Conservation (phyloP, 2,113 vertebrate species). For the Canis aureus region DNA sequence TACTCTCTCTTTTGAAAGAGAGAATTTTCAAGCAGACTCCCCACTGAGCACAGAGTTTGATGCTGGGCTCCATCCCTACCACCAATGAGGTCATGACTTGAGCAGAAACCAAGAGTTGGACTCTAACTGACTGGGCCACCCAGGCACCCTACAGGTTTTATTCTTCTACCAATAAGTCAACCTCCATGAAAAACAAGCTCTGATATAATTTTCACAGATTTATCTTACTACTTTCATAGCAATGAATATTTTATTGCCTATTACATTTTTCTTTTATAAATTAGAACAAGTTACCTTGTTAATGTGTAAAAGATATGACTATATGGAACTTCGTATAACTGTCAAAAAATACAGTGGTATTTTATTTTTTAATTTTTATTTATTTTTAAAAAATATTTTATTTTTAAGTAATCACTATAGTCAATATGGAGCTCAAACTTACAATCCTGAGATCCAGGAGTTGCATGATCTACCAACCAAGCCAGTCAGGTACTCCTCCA, state of each 20-base stretch:
- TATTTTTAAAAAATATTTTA: background rate
- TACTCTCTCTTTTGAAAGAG: constrained; percentile 52
- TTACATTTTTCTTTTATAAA: constrained; percentile 8
- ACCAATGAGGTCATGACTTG: background rate
- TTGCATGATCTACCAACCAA: background rate
- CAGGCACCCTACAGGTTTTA: constrained; percentile 58
- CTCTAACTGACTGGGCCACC: background rate
- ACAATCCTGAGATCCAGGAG: background rate
- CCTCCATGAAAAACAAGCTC: constrained; percentile 63
- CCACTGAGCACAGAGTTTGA: background rate
- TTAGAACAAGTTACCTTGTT: constrained; percentile 1
- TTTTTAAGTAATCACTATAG: background rate
- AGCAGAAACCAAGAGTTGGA: background rate
- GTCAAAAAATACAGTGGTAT: background rate
- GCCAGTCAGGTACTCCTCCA: background rate
- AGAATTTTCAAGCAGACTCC: background rate
- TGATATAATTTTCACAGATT: background rate
- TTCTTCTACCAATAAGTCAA: constrained; percentile 21
- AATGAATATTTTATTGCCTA: background rate
- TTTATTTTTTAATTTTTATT: background rate
- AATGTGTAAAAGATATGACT: background rate
- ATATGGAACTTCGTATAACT: background rate
- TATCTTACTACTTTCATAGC: constrained; percentile 10
- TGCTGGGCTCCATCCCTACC: background rate
- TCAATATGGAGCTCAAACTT: background rate